Percentiles rank a stretch among this genome's conserved stretches.
Conservation (phyloP, 2,797 vertebrate genomes). For the Emys orbicularis region DNA sequence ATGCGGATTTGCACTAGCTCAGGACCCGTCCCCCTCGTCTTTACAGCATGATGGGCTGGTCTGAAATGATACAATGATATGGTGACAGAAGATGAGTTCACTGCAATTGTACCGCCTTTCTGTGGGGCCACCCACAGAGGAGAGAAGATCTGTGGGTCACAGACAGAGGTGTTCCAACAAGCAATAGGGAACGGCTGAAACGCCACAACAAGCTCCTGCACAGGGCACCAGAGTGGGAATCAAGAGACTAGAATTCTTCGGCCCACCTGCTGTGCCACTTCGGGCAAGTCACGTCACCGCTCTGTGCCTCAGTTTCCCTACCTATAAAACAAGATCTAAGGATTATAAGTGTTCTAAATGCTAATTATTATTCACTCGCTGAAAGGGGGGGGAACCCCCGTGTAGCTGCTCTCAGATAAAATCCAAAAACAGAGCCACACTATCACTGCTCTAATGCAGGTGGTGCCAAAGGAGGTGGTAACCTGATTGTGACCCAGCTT, state of each 20-base stretch:
- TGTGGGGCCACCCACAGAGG: neutral
- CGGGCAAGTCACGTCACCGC: neutral
- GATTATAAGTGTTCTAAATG: neutral
- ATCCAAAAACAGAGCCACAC: neutral
- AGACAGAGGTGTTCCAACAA: neutral
- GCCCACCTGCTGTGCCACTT: neutral
- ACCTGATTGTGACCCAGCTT: conserved; percentile 64
- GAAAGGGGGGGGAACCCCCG: neutral
- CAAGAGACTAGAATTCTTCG: neutral
- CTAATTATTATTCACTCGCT: neutral
- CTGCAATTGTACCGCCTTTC: neutral
- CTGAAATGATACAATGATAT: too few species aligned
- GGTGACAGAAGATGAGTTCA: too few species aligned
- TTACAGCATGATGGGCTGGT: neutral
- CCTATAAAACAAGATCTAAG: neutral
- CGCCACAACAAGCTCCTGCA: rapidly evolving
- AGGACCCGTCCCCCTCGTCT: too few species aligned
- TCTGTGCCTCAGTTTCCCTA: neutral
- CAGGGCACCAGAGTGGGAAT: rapidly evolving
- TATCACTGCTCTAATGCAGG: neutral
- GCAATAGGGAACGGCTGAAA: neutral
- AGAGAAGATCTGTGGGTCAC: neutral
- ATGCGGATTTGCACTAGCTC: neutral
- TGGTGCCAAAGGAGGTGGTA: neutral
- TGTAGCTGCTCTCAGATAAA: neutral